These are phyloP conservation scores for Podilymbus podiceps DNA, from an alignment of 2,113 vertebrate species.

Conservation along the genomic window DNA sequence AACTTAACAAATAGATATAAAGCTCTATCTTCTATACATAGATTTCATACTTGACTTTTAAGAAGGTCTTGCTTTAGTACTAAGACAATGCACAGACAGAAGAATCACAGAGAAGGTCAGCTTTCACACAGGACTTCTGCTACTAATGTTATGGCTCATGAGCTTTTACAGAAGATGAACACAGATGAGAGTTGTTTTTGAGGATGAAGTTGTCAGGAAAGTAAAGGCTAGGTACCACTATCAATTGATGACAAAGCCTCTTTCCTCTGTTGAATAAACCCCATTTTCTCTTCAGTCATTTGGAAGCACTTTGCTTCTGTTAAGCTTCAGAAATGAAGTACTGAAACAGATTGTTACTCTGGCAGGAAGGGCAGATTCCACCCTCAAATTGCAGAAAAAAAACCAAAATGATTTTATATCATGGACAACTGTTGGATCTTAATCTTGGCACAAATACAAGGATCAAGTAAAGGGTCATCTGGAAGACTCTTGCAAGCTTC, in stretches of 20 bases:
- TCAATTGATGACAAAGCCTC: background rate
- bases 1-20: background rate
- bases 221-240: background rate
- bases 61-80: background rate
- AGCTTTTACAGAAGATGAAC: background rate
- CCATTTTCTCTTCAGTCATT: background rate
- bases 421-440: background rate
- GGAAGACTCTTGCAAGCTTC: background rate
- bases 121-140: background rate
- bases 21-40: background rate
- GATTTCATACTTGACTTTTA: background rate
- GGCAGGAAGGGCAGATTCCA: background rate
- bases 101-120: background rate
- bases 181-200: background rate
- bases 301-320: background rate
- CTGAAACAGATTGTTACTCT: conserved; percentile 7
- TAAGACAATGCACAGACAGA: background rate
- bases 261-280: background rate
- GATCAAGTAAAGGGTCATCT: background rate
- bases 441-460: background rate
- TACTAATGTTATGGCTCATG: background rate
- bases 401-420: background rate
- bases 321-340: background rate
- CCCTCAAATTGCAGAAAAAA: background rate
- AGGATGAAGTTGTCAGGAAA: background rate